Evolutionary conservation across 2,888 invertebrate species (phyloP).

Genomic region (Hydraecia micacea): DNA sequence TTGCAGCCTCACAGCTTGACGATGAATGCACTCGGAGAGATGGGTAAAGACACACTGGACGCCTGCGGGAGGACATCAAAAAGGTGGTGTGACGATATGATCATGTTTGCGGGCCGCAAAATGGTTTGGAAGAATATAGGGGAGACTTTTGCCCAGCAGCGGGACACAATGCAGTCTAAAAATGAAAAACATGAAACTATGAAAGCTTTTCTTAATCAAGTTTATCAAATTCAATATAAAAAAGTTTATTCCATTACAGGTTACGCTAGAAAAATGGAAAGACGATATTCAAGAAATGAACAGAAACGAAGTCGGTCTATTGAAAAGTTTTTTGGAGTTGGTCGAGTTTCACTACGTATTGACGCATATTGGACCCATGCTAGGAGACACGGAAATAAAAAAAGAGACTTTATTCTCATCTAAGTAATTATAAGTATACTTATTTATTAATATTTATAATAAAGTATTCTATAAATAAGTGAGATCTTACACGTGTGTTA

Average conservation of each 20-base stretch:
- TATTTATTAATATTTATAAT: background rate
- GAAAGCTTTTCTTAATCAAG: background rate
- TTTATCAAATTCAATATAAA: no score
- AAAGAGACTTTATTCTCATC: background rate
- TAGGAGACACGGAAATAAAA: constrained; percentile 75
- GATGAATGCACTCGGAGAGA: background rate
- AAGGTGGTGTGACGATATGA: background rate
- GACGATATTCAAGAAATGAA: constrained; percentile 77
- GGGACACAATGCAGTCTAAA: background rate
- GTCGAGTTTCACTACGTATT: constrained; percentile 81
- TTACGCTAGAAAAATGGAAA: constrained; percentile 80
- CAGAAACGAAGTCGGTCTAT: constrained; percentile 69
- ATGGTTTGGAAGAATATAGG: background rate
- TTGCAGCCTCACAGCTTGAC: background rate
- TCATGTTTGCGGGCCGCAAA: background rate
- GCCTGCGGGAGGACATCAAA: background rate
- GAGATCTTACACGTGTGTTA: background rate
- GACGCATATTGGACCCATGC: constrained; percentile 76
- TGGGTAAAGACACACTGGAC: background rate
- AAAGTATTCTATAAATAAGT: background rate
- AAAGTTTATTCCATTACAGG: constrained; percentile 70
- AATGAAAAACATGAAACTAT: background rate
- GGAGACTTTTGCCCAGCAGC: no score
- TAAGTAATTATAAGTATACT: constrained; percentile 26
- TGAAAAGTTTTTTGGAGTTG: constrained; percentile 77